Percentiles rank a stretch among this genome's conserved stretches.
phyloP scores from a whole-genome alignment of 2,797 vertebrate genomes.

The Falco columbarius region DNA sequence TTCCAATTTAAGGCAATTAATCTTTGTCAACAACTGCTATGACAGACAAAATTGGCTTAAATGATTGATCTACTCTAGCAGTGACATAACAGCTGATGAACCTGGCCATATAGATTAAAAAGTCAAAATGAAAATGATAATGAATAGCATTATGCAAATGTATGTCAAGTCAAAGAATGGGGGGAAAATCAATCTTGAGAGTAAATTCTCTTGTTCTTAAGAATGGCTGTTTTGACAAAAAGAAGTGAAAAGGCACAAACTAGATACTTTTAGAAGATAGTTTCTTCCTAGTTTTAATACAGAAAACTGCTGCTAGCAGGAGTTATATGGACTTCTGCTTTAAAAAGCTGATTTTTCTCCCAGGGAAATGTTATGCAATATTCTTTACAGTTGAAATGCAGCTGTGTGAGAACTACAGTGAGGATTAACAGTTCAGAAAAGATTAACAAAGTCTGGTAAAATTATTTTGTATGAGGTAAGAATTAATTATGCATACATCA shows the following conservation, averaged over 20 bases:
- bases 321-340: neutral
- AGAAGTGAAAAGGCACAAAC: neutral
- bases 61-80: slow-evolving; percentile 31
- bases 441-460: neutral
- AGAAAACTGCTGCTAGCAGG: neutral
- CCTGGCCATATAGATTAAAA: neutral
- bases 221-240: neutral
- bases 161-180: neutral
- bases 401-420: neutral
- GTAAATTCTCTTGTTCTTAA: neutral
- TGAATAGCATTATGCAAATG: neutral
- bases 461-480: neutral
- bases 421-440: neutral
- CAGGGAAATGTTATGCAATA: neutral
- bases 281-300: neutral
- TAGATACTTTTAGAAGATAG: neutral
- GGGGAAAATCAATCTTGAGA: neutral
- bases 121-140: slow-evolving; percentile 3
- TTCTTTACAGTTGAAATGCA: neutral
- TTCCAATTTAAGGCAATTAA: neutral
- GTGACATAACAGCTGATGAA: slow-evolving; percentile 14
- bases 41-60: slow-evolving; percentile 51
- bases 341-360: neutral
- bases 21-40: slow-evolving; percentile 12
- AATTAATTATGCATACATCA: neutral